Evolutionary conservation across 1,140 invertebrate genomes (phyloP).

Genomic region (Antheraea pernyi): DNA sequence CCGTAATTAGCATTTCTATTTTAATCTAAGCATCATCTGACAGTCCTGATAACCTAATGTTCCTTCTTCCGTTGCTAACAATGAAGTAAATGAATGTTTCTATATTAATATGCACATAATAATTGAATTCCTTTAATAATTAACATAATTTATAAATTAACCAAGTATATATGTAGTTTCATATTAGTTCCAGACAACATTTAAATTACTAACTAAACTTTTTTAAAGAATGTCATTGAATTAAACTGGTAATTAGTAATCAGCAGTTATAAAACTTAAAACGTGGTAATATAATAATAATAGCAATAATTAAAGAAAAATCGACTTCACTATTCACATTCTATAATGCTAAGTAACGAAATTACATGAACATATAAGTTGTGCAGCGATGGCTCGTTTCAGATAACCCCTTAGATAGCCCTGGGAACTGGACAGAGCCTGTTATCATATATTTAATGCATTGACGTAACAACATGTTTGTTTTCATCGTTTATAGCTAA

Average conservation of each 20-base stretch:
- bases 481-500: background rate
- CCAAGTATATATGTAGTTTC: too few relatives aligned
- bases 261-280: too few relatives aligned
- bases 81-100: background rate
- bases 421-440: conserved; percentile 21
- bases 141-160: too few relatives aligned
- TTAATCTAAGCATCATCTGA: background rate
- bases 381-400: background rate
- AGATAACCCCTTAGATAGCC: conserved; percentile 25
- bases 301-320: conserved; percentile 13
- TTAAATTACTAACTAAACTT: too few relatives aligned
- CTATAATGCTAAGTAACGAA: conserved; percentile 14
- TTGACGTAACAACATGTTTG: conserved; percentile 41
- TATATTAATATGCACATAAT: background rate
- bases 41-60: background rate
- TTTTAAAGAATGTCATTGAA: too few relatives aligned
- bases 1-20: too few relatives aligned
- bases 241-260: too few relatives aligned
- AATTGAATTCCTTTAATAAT: too few relatives aligned
- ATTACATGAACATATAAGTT: conserved; percentile 25
- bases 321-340: conserved; percentile 9
- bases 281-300: background rate
- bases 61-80: background rate
- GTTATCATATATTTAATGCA: conserved; percentile 31
- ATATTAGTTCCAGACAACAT: too few relatives aligned